Base-by-base conservation (phyloP, 1,140 invertebrate genomes). In the Cylas formicarius region DNA sequence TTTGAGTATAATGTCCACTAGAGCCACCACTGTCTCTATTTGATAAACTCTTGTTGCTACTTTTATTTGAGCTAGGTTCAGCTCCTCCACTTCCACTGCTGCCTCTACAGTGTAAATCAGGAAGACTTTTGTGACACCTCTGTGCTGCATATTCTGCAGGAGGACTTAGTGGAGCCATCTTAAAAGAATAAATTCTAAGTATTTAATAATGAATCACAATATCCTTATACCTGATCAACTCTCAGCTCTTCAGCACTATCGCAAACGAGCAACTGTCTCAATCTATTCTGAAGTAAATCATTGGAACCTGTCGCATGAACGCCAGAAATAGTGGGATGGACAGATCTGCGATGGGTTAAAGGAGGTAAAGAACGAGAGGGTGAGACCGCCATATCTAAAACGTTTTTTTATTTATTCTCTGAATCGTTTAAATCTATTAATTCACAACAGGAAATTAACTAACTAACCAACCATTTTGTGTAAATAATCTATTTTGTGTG, bases 121-220 rank as follows among this genome's bases (percentile, higher is more conserved):
- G 86, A 52, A 90, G 68, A 14, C 85, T 89, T 63, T 90, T 90
- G 69, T 90, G 86, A 58, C 83, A 65, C 24, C 61, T 41, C 36
- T 58, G 58, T 37, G 62, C 48, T 2, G 75, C 76, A 50, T 81
- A 81, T 52, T 79, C 75, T 3, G 76, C 77, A 1, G 77, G 77
- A 14, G 77, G 77, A 58, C 76, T 79, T 35, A 81, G 74, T 2
- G 44, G 78, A 66, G 43, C 68, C 69, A 55, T 73, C 45, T 48
- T 13, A n/a, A 38, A 32, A 14, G 11, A 3, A 16, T 8, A n/a
- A 35, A 35, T n/a, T n/a, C n/a, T n/a, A n/a, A n/a, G n/a, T n/a
- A n/a, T n/a, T n/a, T n/a, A n/a, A n/a, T n/a, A n/a, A n/a, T n/a
- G n/a, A n/a, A n/a, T n/a, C n/a, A n/a, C n/a, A n/a, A n/a, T n/a